These are phyloP conservation scores for Bubo scandiacus DNA, from an alignment of 2,113 vertebrate species.

Conservation along the genomic window DNA sequence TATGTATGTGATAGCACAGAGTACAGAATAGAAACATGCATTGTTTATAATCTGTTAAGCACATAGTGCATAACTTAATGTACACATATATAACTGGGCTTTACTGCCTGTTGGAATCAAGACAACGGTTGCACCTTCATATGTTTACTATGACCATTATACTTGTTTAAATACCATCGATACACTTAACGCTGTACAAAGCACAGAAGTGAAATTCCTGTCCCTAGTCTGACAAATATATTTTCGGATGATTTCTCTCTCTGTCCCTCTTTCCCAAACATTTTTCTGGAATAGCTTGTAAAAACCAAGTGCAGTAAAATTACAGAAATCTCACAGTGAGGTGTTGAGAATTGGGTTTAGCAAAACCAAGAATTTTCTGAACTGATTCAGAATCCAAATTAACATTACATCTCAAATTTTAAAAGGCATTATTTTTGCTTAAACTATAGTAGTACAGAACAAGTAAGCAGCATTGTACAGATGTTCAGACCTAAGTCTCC, in stretches of 20 bases:
- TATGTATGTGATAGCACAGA: background rate
- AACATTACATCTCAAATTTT: background rate
- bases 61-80: background rate
- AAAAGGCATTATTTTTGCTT: background rate
- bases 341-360: background rate
- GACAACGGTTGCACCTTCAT: rapidly evolving
- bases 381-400: background rate
- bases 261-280: background rate
- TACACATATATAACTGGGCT: background rate
- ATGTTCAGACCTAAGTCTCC: background rate
- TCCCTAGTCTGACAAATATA: background rate
- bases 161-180: background rate
- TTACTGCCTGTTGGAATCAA: background rate
- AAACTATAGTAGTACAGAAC: background rate
- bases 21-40: background rate
- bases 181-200: rapidly evolving
- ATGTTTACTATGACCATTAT: background rate
- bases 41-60: background rate
- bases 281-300: background rate
- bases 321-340: background rate
- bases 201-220: background rate
- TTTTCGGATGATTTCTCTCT: background rate
- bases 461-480: background rate
- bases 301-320: background rate
- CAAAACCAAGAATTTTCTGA: background rate